phyloP scores from a whole-genome alignment of 2,797 vertebrate species.

The Enteromius afrohamiltoni region DNA sequence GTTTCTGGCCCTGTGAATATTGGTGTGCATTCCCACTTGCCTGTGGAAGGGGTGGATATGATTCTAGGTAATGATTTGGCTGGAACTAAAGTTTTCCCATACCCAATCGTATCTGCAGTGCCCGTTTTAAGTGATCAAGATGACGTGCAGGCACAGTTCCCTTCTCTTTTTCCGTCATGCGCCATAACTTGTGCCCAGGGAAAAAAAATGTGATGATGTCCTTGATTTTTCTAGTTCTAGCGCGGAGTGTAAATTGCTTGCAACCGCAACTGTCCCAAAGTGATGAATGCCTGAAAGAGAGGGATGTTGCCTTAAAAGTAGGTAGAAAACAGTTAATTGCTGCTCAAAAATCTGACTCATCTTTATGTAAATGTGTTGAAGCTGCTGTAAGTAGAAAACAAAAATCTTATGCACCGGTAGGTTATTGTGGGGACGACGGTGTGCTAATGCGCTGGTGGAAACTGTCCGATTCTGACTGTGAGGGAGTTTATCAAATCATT shows the following conservation, averaged over 20 bases:
- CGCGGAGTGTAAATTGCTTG: not conserved
- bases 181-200: not conserved
- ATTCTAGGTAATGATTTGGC: not conserved
- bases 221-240: not conserved
- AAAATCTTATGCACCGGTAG: too few species aligned
- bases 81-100: not conserved
- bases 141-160: not conserved
- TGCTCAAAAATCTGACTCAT: too few species aligned
- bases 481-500: too few species aligned
- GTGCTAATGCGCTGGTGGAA: too few species aligned
- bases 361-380: too few species aligned
- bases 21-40: not conserved
- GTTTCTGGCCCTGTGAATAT: not conserved
- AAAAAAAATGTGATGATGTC: not conserved
- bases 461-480: rapidly evolving
- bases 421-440: too few species aligned
- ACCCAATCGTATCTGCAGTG: not conserved
- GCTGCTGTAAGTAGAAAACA: too few species aligned
- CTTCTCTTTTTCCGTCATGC: not conserved
- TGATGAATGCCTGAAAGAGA: too few species aligned
- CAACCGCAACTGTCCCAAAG: not conserved
- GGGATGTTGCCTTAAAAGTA: too few species aligned
- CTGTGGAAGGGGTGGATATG: not conserved
- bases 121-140: not conserved
- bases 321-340: too few species aligned